Evolutionary conservation across 2,113 vertebrate genomes (phyloP).

Genomic region (Archocentrus centrarchus): DNA sequence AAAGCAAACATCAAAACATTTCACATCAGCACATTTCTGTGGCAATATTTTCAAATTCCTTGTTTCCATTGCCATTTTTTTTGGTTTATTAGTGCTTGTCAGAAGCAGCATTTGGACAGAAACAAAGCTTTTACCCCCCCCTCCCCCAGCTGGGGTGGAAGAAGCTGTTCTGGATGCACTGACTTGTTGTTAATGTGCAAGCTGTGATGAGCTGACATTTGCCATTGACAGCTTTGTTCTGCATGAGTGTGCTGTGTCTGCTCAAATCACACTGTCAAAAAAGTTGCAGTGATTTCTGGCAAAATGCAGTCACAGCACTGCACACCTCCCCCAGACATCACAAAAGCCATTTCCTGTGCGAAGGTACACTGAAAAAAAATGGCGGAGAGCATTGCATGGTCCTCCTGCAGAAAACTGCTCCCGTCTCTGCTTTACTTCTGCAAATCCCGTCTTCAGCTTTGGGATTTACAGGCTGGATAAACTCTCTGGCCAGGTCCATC

Average conservation of each 20-base stretch:
- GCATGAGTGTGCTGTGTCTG: conserved; percentile 35
- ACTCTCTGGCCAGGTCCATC: conserved; percentile 22
- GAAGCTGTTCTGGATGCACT: conserved; percentile 23
- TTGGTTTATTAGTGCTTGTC: not conserved
- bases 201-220: conserved; percentile 51
- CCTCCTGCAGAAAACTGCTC: conserved; percentile 11
- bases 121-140: not conserved
- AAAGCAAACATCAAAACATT: not conserved
- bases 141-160: not conserved
- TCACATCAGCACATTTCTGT: not conserved
- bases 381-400: not conserved
- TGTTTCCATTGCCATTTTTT: not conserved
- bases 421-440: conserved; percentile 19
- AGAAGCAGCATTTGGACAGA: not conserved
- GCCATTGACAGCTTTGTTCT: conserved; percentile 47
- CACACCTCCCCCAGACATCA: not conserved
- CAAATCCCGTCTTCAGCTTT: conserved; percentile 31
- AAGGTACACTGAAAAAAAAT: not conserved
- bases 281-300: conserved; percentile 25
- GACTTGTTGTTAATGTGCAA: conserved; percentile 36
- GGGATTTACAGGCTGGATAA: conserved; percentile 22
- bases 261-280: conserved; percentile 15
- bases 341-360: conserved; percentile 6
- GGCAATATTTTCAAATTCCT: not conserved
- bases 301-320: not conserved